Percentiles rank a stretch among this genome's conserved stretches.
phyloP scores from a whole-genome alignment of 2,797 vertebrate species.

The Typhlichthys eigenmanni region DNA sequence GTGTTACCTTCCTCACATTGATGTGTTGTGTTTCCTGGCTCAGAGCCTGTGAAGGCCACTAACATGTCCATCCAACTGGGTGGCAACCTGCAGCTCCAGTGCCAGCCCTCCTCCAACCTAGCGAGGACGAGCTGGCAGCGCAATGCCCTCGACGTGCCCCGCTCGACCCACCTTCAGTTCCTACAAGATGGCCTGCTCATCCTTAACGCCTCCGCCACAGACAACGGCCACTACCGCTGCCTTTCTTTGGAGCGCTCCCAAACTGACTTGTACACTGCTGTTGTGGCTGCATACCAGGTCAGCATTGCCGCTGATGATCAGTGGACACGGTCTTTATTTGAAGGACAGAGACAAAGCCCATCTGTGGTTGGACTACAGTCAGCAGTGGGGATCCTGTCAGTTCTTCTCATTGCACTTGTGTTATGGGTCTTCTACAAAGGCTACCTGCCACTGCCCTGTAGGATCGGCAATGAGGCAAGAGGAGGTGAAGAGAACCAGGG shows the following conservation, averaged over 20 bases:
- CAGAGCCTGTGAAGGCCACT: slow-evolving; percentile 52
- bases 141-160: slow-evolving; percentile 31
- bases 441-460: slow-evolving; percentile 56
- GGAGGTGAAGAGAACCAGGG: not conserved
- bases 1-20: too few relatives aligned
- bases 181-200: slow-evolving; percentile 64
- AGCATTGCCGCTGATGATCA: not conserved
- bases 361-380: slow-evolving; percentile 52
- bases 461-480: slow-evolving; percentile 18
- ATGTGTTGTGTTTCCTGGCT: slow-evolving; percentile 21
- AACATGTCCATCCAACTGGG: slow-evolving; percentile 46
- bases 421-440: slow-evolving; percentile 76
- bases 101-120: slow-evolving; percentile 69
- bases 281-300: slow-evolving; percentile 59
- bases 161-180: slow-evolving; percentile 45
- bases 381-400: slow-evolving; percentile 45
- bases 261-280: slow-evolving; percentile 27
- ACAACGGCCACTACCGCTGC: slow-evolving; percentile 72
- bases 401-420: slow-evolving; percentile 62
- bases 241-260: slow-evolving; percentile 66
- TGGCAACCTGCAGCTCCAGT: slow-evolving; percentile 59
- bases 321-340: not conserved
- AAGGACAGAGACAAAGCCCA: slow-evolving; percentile 24
- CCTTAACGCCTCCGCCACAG: slow-evolving; percentile 43
- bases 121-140: slow-evolving; percentile 66